Conservation (phyloP, 2,113 vertebrate genomes). For the Spilogale gracilis region DNA sequence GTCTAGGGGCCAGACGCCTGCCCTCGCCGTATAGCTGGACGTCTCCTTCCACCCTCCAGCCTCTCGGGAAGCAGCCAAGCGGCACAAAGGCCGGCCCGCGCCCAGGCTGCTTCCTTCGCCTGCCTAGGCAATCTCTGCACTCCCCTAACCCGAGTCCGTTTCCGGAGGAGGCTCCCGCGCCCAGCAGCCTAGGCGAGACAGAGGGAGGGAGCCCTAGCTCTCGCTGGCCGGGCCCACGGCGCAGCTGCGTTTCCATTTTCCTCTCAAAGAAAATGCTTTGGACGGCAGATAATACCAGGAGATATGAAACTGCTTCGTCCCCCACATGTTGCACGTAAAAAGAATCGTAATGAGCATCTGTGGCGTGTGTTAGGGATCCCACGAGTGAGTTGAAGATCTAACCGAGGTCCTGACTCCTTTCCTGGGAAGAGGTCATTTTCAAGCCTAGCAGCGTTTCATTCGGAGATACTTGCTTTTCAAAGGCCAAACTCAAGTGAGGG, state of each 20-base stretch:
- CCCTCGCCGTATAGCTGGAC: not conserved
- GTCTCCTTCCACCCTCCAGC: not conserved
- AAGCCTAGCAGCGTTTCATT: conserved; percentile 85
- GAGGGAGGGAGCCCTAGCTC: conserved; percentile 76
- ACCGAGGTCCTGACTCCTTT: conserved; percentile 86
- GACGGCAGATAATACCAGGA: conserved; percentile 90
- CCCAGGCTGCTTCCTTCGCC: not conserved
- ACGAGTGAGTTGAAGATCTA: conserved; percentile 87
- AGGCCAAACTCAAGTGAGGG: conserved; percentile 80
- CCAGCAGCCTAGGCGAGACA: conserved; percentile 35
- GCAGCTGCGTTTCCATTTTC: conserved; percentile 85
- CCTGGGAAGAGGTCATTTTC: conserved; percentile 86
- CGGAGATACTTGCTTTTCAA: conserved; percentile 83
- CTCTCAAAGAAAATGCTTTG: conserved; percentile 90
- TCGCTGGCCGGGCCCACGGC: conserved; percentile 76
- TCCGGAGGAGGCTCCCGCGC: conserved; percentile 61
- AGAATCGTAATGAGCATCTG: conserved; percentile 92
- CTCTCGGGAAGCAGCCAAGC: conserved; percentile 17
- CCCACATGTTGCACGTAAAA: conserved; percentile 91
- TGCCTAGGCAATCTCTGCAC: not conserved
- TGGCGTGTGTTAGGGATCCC: conserved; percentile 87
- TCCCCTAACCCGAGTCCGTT: conserved; percentile 56
- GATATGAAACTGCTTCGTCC: conserved; percentile 91
- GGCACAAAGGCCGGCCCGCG: conserved; percentile 62
- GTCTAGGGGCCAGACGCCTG: not conserved